phyloP scores from a whole-genome alignment of 1,140 invertebrate species.

The Diabrotica undecimpunctata region DNA sequence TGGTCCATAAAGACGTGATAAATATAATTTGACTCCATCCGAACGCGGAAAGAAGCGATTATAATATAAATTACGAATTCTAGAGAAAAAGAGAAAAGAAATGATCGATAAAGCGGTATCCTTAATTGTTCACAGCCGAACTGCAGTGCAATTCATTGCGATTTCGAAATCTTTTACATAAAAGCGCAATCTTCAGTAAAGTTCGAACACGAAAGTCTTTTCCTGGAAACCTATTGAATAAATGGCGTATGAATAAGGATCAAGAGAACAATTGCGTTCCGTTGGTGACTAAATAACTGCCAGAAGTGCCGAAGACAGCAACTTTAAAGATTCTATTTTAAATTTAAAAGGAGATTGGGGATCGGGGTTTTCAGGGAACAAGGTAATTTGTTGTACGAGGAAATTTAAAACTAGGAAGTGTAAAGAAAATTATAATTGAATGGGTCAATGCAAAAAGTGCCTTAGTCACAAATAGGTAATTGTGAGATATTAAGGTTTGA shows the following conservation, averaged over 20 bases:
- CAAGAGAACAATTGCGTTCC: not conserved
- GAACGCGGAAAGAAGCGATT: too few species aligned
- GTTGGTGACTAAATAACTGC: constrained; percentile 2
- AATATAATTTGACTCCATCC: too few species aligned
- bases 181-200: constrained; percentile 1
- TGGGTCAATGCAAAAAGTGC: too few species aligned
- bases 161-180: not conserved
- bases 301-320: constrained; percentile 1
- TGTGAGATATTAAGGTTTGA: too few species aligned
- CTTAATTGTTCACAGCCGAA: not conserved
- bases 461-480: too few species aligned
- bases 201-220: not conserved
- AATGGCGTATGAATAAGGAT: not conserved
- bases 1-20: too few species aligned
- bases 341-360: not conserved
- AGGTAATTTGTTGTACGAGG: too few species aligned
- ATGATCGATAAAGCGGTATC: not conserved
- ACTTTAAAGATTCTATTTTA: constrained; percentile 3
- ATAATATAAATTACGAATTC: too few species aligned
- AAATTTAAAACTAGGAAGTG: too few species aligned
- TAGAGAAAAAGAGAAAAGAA: too few species aligned
- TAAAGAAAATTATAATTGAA: too few species aligned
- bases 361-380: not conserved
- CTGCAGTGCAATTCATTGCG: constrained; percentile 1
- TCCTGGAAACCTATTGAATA: not conserved